A percentile compares a stretch with the other conserved stretches of the same genome.
Evolutionary conservation across 2,888 invertebrate species (phyloP).

Genomic region (Melanostoma scalare): DNA sequence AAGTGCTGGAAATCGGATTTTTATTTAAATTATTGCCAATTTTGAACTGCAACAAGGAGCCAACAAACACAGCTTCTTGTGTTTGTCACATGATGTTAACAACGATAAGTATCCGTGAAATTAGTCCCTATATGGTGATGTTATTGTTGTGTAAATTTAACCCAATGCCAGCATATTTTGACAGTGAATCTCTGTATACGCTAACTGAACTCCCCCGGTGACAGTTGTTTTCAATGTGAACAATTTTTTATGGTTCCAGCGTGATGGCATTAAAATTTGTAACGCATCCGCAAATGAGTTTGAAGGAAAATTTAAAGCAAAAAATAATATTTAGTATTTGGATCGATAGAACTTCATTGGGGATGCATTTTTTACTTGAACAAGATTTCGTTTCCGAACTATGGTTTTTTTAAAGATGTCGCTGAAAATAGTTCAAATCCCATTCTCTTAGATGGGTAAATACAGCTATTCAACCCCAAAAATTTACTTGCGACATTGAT

Average conservation of each 20-base stretch:
- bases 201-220: slow-evolving; percentile 55
- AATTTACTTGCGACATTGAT: no score
- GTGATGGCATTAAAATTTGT: slow-evolving; percentile 81
- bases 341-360: not conserved
- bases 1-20: slow-evolving; percentile 63
- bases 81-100: slow-evolving; percentile 69
- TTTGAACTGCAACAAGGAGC: slow-evolving; percentile 56
- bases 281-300: slow-evolving; percentile 75
- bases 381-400: no score
- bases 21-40: slow-evolving; percentile 72
- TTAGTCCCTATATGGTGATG: slow-evolving; percentile 67
- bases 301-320: not conserved
- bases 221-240: slow-evolving; percentile 71
- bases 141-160: slow-evolving; percentile 60
- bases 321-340: not conserved
- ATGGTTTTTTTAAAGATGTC: no score
- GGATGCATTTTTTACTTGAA: not conserved
- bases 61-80: slow-evolving; percentile 24
- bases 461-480: no score
- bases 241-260: slow-evolving; percentile 76
- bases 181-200: not conserved
- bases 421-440: no score
- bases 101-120: slow-evolving; percentile 73
- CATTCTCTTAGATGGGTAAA: no score
- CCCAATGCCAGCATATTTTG: not conserved